A percentile compares a stretch with the other conserved stretches of the same genome.
These are phyloP conservation scores for Mimachlamys varia DNA, from an alignment of 2,888 invertebrate genomes.

Conservation along the genomic window DNA sequence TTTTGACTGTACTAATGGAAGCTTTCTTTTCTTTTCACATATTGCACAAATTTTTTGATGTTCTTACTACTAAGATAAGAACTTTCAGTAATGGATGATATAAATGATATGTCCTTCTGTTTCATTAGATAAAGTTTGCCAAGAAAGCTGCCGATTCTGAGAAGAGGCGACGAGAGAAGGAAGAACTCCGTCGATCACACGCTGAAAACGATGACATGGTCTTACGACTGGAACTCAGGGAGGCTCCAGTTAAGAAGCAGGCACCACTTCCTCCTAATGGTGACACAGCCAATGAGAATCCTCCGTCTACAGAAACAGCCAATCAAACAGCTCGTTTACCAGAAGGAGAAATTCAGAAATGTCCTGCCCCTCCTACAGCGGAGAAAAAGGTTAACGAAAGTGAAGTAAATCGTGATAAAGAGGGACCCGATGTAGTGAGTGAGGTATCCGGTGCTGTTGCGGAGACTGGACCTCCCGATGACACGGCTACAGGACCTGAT, in stretches of 20 bases:
- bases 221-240: constrained; percentile 65
- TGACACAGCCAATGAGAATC: constrained; percentile 20
- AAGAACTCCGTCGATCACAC: constrained; percentile 61
- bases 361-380: neutral
- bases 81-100: too few species aligned
- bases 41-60: too few species aligned
- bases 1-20: too few species aligned
- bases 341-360: neutral
- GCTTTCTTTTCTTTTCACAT: too few species aligned
- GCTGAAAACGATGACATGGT: constrained; percentile 65
- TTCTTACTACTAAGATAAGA: too few species aligned
- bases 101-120: constrained; percentile 39
- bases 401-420: constrained; percentile 18
- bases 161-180: constrained; percentile 67
- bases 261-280: constrained; percentile 45
- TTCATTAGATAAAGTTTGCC: constrained; percentile 70
- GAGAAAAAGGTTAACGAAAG: neutral
- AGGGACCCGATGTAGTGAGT: neutral
- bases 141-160: constrained; percentile 68
- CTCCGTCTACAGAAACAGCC: constrained; percentile 21
- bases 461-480: neutral
- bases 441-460: neutral
- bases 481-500: neutral
- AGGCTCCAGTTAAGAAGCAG: constrained; percentile 58
- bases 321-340: constrained; percentile 37